Percentiles rank a stretch among this genome's conserved stretches.
phyloP scores from a whole-genome alignment of 2,113 vertebrate genomes.

The Corythaeola cristata region DNA sequence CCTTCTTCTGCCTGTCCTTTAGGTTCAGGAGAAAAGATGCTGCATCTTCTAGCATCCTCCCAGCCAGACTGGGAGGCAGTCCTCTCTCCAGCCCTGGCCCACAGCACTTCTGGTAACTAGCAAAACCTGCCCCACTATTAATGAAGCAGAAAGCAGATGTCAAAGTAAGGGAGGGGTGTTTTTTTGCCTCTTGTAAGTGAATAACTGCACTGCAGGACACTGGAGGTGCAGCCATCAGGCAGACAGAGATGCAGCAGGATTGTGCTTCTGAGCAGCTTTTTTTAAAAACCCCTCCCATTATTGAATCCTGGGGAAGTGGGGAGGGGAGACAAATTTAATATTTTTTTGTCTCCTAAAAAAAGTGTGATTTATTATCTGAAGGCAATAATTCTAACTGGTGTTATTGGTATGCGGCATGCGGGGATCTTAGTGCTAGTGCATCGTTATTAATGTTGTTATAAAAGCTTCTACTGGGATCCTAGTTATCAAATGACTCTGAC shows the following conservation, averaged over 20 bases:
- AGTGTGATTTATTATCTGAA: constrained; percentile 1
- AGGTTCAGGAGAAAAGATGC: neutral
- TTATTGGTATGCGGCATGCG: neutral
- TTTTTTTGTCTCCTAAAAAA: constrained; percentile 5
- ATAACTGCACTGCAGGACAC: neutral
- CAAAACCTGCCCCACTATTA: neutral
- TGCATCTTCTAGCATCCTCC: neutral
- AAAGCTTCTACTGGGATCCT: constrained; percentile 50
- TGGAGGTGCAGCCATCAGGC: neutral
- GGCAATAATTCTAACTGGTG: constrained; percentile 23
- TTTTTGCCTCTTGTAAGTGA: neutral
- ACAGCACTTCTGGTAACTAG: neutral
- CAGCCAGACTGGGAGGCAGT: neutral
- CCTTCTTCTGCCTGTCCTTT: neutral
- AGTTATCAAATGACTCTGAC: constrained; percentile 46
- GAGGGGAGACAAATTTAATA: neutral
- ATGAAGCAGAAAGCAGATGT: neutral
- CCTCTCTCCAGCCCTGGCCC: neutral
- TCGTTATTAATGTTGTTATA: constrained; percentile 55
- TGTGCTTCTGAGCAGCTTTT: neutral
- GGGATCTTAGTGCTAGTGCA: neutral
- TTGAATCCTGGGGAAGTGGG: neutral
- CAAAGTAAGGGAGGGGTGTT: neutral
- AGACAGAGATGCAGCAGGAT: neutral
- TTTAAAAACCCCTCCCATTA: neutral